Evolutionary conservation across 2,797 vertebrate genomes (phyloP).

Genomic region (Eutrigla gurnardus): DNA sequence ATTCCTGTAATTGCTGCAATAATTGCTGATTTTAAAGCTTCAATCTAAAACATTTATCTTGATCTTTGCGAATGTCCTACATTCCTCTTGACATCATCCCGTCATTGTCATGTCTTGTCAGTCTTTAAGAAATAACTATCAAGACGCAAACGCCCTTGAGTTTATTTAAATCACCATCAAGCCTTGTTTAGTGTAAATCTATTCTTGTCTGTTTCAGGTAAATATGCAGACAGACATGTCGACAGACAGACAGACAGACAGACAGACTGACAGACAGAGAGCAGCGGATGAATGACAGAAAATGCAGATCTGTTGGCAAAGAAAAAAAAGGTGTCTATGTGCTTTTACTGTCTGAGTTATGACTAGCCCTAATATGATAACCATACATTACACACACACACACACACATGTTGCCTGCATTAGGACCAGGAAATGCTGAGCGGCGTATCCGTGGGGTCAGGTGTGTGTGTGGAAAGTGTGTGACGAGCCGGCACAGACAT

Average conservation of each 20-base stretch:
- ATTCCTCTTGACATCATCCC: slow-evolving; percentile 16
- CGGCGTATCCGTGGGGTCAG: slow-evolving; percentile 48
- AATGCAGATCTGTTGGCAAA: slow-evolving; percentile 48
- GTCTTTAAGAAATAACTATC: slow-evolving; percentile 23
- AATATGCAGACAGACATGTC: slow-evolving; percentile 27
- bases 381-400: slow-evolving; percentile 59
- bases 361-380: slow-evolving; percentile 70
- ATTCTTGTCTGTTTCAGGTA: slow-evolving; percentile 38
- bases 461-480: slow-evolving; percentile 47
- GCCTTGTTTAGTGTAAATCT: slow-evolving; percentile 23
- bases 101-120: slow-evolving; percentile 24
- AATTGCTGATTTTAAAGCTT: slow-evolving; percentile 37
- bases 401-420: slow-evolving; percentile 48
- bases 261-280: slow-evolving; percentile 19
- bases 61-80: slow-evolving; percentile 15
- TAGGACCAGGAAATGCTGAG: slow-evolving; percentile 62
- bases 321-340: slow-evolving; percentile 51
- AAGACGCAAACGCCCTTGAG: not conserved
- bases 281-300: slow-evolving; percentile 27
- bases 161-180: slow-evolving; percentile 26
- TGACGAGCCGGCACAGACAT: slow-evolving; percentile 54
- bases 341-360: slow-evolving; percentile 76
- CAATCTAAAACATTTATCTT: slow-evolving; percentile 31
- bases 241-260: slow-evolving; percentile 11
- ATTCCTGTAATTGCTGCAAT: slow-evolving; percentile 42